Percentiles rank a stretch among this genome's conserved stretches.
Conservation (phyloP, 2,888 invertebrate species). For the Adela reaumurella region DNA sequence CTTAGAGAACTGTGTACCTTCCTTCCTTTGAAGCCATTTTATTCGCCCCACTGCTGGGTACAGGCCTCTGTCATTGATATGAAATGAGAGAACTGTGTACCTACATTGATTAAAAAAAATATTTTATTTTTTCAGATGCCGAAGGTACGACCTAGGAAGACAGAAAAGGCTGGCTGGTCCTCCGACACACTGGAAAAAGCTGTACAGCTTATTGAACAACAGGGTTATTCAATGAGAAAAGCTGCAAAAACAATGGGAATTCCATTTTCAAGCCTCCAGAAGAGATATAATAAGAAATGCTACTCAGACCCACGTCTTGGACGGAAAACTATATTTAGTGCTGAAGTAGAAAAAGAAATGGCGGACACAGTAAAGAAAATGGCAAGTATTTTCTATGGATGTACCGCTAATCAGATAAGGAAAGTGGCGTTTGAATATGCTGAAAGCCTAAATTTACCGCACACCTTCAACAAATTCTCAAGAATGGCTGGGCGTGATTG, state of each 20-base stretch:
- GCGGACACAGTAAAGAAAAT: slow-evolving; percentile 11
- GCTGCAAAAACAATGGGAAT: slow-evolving; percentile 14
- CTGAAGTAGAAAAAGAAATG: slow-evolving; percentile 13
- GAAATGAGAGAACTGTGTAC: too few relatives aligned
- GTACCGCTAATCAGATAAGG: slow-evolving; percentile 1
- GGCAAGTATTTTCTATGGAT: neutral
- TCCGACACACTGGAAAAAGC: slow-evolving; percentile 11
- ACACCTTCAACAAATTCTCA: neutral
- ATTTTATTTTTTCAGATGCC: slow-evolving; percentile 11
- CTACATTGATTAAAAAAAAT: too few relatives aligned
- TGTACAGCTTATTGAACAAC: slow-evolving; percentile 6
- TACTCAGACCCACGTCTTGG: slow-evolving; percentile 14
- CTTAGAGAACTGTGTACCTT: too few relatives aligned
- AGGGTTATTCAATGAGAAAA: slow-evolving; percentile 12
- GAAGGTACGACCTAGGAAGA: slow-evolving; percentile 6
- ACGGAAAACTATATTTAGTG: slow-evolving; percentile 13
- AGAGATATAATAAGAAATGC: slow-evolving; percentile 13
- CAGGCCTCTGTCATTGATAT: too few relatives aligned
- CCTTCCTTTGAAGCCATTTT: too few relatives aligned
- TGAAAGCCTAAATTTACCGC: neutral
- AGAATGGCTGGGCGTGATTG: neutral
- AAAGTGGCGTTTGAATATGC: neutral
- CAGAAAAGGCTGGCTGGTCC: slow-evolving; percentile 10
- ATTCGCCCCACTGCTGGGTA: too few relatives aligned
- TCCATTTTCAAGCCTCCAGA: slow-evolving; percentile 14